Evolutionary conservation across 2,888 invertebrate genomes (phyloP).

Genomic region (Caenorhabditis wallacei): DNA sequence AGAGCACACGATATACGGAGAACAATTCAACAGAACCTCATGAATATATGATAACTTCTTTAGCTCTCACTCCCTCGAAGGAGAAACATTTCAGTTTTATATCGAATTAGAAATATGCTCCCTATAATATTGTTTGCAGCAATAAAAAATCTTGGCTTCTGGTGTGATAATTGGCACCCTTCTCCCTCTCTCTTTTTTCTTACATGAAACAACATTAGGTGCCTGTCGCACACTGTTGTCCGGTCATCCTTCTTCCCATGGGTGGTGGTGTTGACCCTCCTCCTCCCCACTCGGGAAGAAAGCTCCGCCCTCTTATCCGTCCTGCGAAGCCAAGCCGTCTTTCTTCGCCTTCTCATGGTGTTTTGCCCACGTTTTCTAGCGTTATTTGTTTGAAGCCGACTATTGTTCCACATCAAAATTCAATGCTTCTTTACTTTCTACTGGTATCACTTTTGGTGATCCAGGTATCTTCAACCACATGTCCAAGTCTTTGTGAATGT

Average conservation of each 20-base stretch:
- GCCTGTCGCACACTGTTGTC: conserved; percentile 25
- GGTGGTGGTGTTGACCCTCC: conserved; percentile 54
- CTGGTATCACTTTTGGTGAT: conserved; percentile 21
- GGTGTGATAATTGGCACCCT: conserved; percentile 62
- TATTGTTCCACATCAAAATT: conserved; percentile 26
- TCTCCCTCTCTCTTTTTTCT: not conserved
- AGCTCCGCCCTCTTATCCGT: conserved; percentile 54
- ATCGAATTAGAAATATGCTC: not conserved
- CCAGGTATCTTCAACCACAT: conserved; percentile 23
- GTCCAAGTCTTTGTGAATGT: conserved; percentile 79
- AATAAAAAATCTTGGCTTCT: not conserved
- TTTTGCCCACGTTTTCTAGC: conserved; percentile 41
- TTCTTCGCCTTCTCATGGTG: conserved; percentile 42
- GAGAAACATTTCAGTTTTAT: not conserved
- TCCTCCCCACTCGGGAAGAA: conserved; percentile 30
- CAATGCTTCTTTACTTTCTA: conserved; percentile 38
- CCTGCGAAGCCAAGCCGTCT: conserved; percentile 25
- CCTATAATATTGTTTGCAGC: not conserved
- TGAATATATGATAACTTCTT: conserved; percentile 55
- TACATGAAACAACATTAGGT: conserved; percentile 61
- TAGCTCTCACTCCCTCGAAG: not conserved
- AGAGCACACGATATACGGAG: not conserved
- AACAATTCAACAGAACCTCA: conserved; percentile 56
- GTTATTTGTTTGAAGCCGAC: conserved; percentile 26
- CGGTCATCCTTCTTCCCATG: conserved; percentile 38